phyloP scores from a whole-genome alignment of 2,888 invertebrate species.

The Agelastica alni region DNA sequence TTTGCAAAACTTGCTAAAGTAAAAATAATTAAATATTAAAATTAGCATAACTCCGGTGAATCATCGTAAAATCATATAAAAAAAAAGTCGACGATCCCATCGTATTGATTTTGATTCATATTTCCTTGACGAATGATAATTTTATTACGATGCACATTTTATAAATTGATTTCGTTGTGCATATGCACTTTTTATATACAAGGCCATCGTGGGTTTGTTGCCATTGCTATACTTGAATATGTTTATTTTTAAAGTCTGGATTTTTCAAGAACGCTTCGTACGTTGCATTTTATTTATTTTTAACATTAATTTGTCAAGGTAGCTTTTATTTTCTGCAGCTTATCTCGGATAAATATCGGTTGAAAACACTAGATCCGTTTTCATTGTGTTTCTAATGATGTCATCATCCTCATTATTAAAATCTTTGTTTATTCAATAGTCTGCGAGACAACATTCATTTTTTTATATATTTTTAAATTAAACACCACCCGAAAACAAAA shows the following conservation, averaged over 20 bases:
- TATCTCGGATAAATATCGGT: constrained; percentile 15
- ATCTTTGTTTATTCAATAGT: neutral
- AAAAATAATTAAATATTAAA: neutral
- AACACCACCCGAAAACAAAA: too few relatives aligned
- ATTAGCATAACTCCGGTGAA: constrained; percentile 8
- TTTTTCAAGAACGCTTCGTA: constrained; percentile 45
- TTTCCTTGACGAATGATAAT: constrained; percentile 34
- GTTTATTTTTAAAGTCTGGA: constrained; percentile 50
- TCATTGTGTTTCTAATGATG: constrained; percentile 17
- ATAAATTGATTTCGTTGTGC: constrained; percentile 34
- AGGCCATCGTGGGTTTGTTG: constrained; percentile 45
- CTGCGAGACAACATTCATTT: too few relatives aligned
- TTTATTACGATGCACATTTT: constrained; percentile 31
- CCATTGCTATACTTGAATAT: constrained; percentile 43
- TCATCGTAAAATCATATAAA: constrained; percentile 2
- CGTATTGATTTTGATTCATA: constrained; percentile 29
- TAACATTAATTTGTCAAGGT: constrained; percentile 34
- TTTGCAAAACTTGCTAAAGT: too few relatives aligned
- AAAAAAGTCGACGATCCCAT: constrained; percentile 16
- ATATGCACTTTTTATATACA: constrained; percentile 47
- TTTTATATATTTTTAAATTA: too few relatives aligned
- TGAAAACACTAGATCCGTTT: constrained; percentile 13
- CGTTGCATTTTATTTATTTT: constrained; percentile 33
- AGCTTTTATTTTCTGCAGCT: constrained; percentile 24
- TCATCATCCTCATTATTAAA: constrained; percentile 4